Evolutionary conservation across 2,888 invertebrate genomes (phyloP), one percentile per base, ranked within the genome.

Genomic region (Athrips mouffetella): DNA sequence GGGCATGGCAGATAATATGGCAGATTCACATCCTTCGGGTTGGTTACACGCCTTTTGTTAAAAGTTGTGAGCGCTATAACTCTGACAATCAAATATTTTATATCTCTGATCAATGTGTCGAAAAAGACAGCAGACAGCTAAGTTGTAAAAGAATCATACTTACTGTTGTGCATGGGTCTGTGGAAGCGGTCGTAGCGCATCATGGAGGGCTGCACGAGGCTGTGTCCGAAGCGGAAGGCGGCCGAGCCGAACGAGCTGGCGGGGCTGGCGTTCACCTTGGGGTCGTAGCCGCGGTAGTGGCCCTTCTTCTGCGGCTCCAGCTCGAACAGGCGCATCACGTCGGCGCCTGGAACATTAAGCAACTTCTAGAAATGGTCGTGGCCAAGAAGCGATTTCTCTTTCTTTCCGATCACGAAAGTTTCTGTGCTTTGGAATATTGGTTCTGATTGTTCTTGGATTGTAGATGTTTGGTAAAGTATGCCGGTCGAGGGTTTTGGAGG

Each of bases 171-270:
- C 49, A 94, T 78, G 0, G 92, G 90, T 31, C 91, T 86, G 66
- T 94, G 94, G 59, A 91, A 89, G 6, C 89, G 89, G 63, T 95
- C 94, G 62, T 91, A 93, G 53, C 96, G 89, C 54, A 94, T 86
- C 71, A 96, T 93, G 7, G 93, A 91, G 4, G 91, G 91, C 66
- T 96, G 95, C 2, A 97, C 95, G 55, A 97, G 81, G 35, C 96
- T 96, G 73, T 96, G 96, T 0, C 96, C 96, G 73, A 96, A 96
- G 16, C 96, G 90, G 76, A 94, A 96, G 2, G 96, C 96, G 0
- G 96, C 95, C 0, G 95, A 91, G 0, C 93, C 91, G 76, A 96
- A 96, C 0, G 93, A 89, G 73, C 95, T 96, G 0, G 94, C 93
- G 0, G 95, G 90, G 2, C 92, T 91, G 0, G 95, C 92, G 80